Conservation (phyloP, 2,888 invertebrate species). For the Drosophila neoperkinsi region DNA sequence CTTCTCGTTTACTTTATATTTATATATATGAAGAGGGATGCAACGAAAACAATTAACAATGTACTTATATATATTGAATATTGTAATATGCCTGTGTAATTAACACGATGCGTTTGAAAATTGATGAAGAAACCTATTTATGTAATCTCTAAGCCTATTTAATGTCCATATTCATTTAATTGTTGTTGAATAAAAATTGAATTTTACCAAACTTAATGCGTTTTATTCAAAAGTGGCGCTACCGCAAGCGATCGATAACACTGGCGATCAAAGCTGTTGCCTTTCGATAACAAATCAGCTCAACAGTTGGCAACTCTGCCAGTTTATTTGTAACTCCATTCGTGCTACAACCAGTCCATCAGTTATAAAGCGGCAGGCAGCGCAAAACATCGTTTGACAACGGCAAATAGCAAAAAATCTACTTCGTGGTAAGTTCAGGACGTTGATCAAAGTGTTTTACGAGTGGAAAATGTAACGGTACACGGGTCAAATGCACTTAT, state of each 20-base stretch:
- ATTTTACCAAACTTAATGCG: constrained; percentile 61
- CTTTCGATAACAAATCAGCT: constrained; percentile 22
- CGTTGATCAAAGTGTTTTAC: not conserved
- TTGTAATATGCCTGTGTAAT: constrained; percentile 66
- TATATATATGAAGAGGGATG: constrained; percentile 58
- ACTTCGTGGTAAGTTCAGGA: constrained; percentile 48
- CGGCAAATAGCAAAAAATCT: not conserved
- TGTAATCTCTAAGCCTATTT: constrained; percentile 78
- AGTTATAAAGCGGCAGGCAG: constrained; percentile 64
- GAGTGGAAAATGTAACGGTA: constrained; percentile 37
- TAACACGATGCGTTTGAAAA: constrained; percentile 36
- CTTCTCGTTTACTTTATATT: constrained; percentile 77
- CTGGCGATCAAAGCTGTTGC: not conserved
- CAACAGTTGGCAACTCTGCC: constrained; percentile 35
- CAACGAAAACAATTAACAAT: constrained; percentile 78
- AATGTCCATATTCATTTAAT: constrained; percentile 79
- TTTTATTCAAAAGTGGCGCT: constrained; percentile 14
- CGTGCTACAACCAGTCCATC: constrained; percentile 26
- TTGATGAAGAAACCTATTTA: constrained; percentile 65
- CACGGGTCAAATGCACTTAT: constrained; percentile 26
- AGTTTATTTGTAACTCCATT: constrained; percentile 13
- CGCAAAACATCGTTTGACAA: constrained; percentile 32
- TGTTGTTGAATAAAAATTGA: constrained; percentile 77
- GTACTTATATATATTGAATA: constrained; percentile 70
- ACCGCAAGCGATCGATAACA: constrained; percentile 15